Evolutionary conservation across 2,113 vertebrate species (phyloP).

Genomic region (Alligator mississippiensis): DNA sequence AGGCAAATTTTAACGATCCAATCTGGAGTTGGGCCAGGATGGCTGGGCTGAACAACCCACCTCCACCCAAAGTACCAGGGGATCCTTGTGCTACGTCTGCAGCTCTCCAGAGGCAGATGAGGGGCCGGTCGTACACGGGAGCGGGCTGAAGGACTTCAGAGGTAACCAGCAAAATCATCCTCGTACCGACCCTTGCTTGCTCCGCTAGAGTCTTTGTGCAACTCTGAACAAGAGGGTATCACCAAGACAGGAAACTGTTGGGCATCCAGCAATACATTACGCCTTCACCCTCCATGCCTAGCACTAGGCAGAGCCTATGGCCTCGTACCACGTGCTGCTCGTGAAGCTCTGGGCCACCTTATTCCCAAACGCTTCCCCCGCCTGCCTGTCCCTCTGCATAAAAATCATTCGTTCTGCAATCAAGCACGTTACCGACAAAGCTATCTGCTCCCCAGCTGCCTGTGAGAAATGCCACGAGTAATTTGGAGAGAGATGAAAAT

Average conservation of each 20-base stretch:
- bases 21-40: background rate
- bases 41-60: background rate
- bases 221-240: too few relatives aligned
- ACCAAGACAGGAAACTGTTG: too few relatives aligned
- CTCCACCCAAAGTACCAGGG: background rate
- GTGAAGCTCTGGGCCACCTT: background rate
- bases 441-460: background rate
- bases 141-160: too few relatives aligned
- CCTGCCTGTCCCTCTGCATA: background rate
- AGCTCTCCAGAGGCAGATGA: background rate
- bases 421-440: background rate
- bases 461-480: background rate
- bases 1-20: slow-evolving; percentile 6
- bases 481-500: background rate
- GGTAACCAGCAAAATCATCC: background rate
- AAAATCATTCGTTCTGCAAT: too few relatives aligned
- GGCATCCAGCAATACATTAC: too few relatives aligned
- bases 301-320: background rate
- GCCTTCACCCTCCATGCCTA: background rate
- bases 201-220: too few relatives aligned
- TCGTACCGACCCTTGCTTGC: too few relatives aligned
- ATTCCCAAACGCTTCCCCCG: background rate
- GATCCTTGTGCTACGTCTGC: background rate
- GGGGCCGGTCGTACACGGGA: background rate
- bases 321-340: background rate